These are phyloP conservation scores for Labeo calbasu DNA, from an alignment of 2,797 vertebrate genomes.

Conservation along the genomic window DNA sequence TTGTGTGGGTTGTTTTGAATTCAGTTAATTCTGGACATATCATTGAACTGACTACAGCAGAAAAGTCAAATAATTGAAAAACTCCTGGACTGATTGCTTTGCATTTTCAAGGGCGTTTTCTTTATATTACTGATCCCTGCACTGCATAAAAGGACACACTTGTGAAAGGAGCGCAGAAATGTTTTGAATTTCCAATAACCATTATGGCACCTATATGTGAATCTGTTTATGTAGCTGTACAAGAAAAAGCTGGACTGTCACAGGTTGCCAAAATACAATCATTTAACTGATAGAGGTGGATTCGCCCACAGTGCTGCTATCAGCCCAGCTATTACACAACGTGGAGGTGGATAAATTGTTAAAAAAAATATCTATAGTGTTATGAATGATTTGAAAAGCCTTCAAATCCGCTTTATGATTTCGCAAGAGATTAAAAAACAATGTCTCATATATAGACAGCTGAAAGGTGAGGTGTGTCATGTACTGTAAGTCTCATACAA, in stretches of 20 bases:
- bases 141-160: not conserved
- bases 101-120: slow-evolving; percentile 6
- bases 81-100: not conserved
- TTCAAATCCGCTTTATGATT: slow-evolving; percentile 1
- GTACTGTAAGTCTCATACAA: not conserved
- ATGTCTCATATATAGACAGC: not conserved
- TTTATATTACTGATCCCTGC: not conserved
- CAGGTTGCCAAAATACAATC: slow-evolving; percentile 11
- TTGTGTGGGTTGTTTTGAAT: not conserved
- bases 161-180: slow-evolving; percentile 1
- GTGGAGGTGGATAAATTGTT: slow-evolving; percentile 31
- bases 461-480: slow-evolving; percentile 50
- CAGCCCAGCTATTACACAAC: slow-evolving; percentile 41
- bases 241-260: slow-evolving; percentile 18
- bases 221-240: slow-evolving; percentile 1
- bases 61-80: not conserved
- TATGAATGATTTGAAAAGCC: slow-evolving; percentile 2
- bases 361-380: slow-evolving; percentile 34
- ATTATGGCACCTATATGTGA: not conserved
- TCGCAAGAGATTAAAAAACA: not conserved
- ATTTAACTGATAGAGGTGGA: slow-evolving; percentile 13
- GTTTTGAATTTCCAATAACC: not conserved
- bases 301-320: slow-evolving; percentile 28
- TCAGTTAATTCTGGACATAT: not conserved
- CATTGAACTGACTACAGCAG: not conserved